Evolutionary conservation across 2,888 invertebrate genomes (phyloP), one percentile per base, ranked within the genome.

Genomic region (Panorpa germanica): DNA sequence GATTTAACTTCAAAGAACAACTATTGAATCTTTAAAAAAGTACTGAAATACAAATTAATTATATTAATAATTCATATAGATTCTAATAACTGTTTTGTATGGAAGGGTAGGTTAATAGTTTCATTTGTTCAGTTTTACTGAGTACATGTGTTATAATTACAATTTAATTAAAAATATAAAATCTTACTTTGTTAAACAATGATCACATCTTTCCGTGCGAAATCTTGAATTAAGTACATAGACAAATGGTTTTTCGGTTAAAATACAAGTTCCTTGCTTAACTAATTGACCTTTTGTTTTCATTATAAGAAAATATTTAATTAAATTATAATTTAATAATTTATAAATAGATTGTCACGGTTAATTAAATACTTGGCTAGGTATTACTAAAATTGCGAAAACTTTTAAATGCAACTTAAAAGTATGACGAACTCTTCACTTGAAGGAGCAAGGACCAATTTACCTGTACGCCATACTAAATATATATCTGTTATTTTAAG

Each of bases 231-330:
- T 72, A 3, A 85, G 52, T 22, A 70, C 66, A 49, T 65, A 78
- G 2, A 65, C 72, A 52, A 82, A 83, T 0, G 83, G 82, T 42
- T 75, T 65, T 43, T 77, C 77, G 21, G 63, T 64, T 25, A 76
- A 52, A 34, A 82, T 63, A 16, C 73, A 53, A 42, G 71, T 68
- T 14, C 81, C 81, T 15, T 65, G 57, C 47, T 63, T 63, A 33
- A 70, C 55, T 11, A 46, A 44, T 13, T 48, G 50, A 40, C 55
- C 60, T 57, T 61, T 62, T 37, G 40, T 39, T 35, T 40, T 41
- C 43, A 43, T 46, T 29, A 40, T 43, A 30, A 24, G 35, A 28
- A 8, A 32, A 24, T 10, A 35, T 23, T 28, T 24, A 13, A 24
- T 24, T 24, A 13, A 24, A 11, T 11, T 13, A 24, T 5, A 12